Evolutionary conservation across 2,113 vertebrate genomes (phyloP).

Genomic region (Stictonetta naevosa): DNA sequence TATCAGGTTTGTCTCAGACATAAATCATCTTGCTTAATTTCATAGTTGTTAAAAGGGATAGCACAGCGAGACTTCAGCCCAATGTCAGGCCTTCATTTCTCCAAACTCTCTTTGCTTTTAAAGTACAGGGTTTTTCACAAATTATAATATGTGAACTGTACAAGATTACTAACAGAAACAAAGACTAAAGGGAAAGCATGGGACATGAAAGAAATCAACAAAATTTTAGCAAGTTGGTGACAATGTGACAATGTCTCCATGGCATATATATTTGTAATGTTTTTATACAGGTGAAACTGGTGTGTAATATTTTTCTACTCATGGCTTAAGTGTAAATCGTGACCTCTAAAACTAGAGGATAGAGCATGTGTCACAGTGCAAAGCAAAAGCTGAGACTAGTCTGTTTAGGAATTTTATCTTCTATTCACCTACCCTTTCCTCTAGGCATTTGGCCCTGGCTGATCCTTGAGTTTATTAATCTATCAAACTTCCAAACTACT

Average conservation of each 20-base stretch:
- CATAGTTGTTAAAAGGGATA: neutral
- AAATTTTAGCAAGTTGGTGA: neutral
- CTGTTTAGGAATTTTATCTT: neutral
- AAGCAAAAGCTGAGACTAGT: neutral
- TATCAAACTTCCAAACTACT: too few relatives aligned
- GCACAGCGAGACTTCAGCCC: fast-evolving
- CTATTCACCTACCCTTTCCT: neutral
- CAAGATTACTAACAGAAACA: neutral
- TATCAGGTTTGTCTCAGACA: neutral
- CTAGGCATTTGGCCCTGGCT: neutral
- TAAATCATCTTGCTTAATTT: neutral
- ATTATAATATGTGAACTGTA: neutral
- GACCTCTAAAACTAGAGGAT: too few relatives aligned
- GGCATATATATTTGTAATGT: neutral
- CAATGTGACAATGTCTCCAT: fast-evolving
- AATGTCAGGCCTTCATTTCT: neutral
- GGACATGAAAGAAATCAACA: neutral
- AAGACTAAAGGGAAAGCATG: neutral
- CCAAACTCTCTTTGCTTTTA: neutral
- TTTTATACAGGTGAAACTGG: neutral
- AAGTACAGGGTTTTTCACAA: neutral
- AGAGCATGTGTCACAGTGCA: neutral
- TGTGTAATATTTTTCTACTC: neutral
- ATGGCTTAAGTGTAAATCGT: neutral
- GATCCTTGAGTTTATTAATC: neutral